Evolutionary conservation across 2,113 vertebrate species (phyloP), one percentile per base, ranked within the genome.

Genomic region (Menidia beryllina): DNA sequence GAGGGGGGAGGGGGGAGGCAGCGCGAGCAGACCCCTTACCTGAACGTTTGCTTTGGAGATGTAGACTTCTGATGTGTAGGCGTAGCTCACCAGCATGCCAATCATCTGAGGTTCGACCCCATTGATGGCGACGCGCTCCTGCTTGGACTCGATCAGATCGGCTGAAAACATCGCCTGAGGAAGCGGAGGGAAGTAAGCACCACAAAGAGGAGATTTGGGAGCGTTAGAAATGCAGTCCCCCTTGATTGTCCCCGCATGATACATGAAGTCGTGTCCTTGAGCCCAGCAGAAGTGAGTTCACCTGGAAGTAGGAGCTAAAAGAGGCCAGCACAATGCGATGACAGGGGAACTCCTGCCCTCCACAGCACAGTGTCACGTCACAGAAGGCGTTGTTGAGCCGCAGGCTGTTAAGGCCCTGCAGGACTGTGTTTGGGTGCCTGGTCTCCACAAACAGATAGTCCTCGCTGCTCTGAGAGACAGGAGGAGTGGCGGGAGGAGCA

Each of bases 221-320:
- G 11, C 23, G 25, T 8, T 34, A 21, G 13, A 9, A 11, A 41
- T 9, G 17, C 6, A 8, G 26, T n/a, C 10, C 1, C 5, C 15
- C 7, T 0, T 5, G 27, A 17, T 5, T 5, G 30, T 34, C 2
- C 30, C 30, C 10, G 30, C 30, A 34, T 9, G 34, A 21, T 9
- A 9, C 7, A 41, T 3, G 17, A 8, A 8, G 26, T n/a, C 10
- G 1, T 4, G 55, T 7, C 11, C 7, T 0, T 8, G 38, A 17
- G 48, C 41, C 3, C 1, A 20, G 14, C 1, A 25, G 26, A 55
- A 13, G 45, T 8, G 41, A 0, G 36, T 20, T 75, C 68, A 94
- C 93, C 91, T 94, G 93, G 61, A 95, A 95, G 82, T 95, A 95
- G 7, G 93, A 92, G 90, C 94, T 95, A 56, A 94, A 94, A 36